A percentile compares a stretch with the other conserved stretches of the same genome.
Evolutionary conservation across 2,797 vertebrate species (phyloP).

Genomic region (Lophotriccus pileatus): DNA sequence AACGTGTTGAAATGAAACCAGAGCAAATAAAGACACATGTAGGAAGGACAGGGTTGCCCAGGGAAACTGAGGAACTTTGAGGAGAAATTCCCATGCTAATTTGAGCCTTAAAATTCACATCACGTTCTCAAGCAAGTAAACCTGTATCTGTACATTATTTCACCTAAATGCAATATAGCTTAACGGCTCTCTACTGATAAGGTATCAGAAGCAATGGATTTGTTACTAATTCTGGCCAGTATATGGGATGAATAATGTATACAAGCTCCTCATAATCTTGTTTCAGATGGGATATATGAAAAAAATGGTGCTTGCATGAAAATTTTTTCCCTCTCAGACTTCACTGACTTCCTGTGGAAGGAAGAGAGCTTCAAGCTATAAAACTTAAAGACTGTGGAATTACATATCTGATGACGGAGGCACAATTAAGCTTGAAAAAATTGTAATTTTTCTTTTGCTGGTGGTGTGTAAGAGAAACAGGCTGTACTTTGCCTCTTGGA

Average conservation of each 20-base stretch:
- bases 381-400: background rate
- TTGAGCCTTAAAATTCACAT: background rate
- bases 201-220: background rate
- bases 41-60: background rate
- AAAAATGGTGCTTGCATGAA: background rate
- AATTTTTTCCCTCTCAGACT: background rate
- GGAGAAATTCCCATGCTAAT: background rate
- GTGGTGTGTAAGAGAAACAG: background rate
- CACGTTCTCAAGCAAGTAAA: background rate
- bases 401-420: background rate
- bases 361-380: background rate
- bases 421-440: background rate
- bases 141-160: background rate
- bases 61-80: conserved; percentile 30
- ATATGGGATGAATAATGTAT: background rate
- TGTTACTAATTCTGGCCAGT: background rate
- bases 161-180: background rate
- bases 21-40: conserved; percentile 1
- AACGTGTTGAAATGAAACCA: conserved; percentile 10
- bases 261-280: background rate
- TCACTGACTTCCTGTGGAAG: background rate
- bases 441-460: background rate
- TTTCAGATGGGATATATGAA: conserved; percentile 1
- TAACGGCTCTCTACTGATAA: background rate
- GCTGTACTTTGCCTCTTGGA: background rate